Percentiles rank a stretch among this genome's conserved stretches.
Conservation (phyloP, 1,140 invertebrate genomes). For the Solenopsis fugax region DNA sequence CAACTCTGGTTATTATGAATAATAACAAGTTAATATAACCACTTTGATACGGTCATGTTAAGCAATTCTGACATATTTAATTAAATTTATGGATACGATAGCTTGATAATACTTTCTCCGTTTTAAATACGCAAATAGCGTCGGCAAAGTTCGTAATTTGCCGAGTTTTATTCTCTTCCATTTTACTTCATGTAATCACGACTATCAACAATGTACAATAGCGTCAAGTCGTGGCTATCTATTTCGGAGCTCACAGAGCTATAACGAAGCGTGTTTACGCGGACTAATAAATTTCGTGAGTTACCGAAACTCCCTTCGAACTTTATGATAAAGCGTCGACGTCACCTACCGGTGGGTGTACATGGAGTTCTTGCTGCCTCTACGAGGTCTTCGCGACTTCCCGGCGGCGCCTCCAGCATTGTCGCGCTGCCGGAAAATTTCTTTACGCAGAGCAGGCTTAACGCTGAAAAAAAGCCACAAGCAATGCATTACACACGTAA, state of each 20-base stretch:
- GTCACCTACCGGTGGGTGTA: slow-evolving; percentile 79
- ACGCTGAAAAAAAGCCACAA: slow-evolving; percentile 74
- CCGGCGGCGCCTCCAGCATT: slow-evolving; percentile 84
- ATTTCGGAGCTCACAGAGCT: slow-evolving; percentile 23
- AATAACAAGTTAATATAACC: not conserved
- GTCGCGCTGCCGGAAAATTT: slow-evolving; percentile 80
- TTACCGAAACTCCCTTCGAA: slow-evolving; percentile 55
- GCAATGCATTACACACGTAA: not conserved
- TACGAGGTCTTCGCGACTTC: slow-evolving; percentile 83
- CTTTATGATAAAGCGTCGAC: slow-evolving; percentile 44
- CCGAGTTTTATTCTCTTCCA: not conserved
- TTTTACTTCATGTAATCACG: slow-evolving; percentile 18
- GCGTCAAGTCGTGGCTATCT: slow-evolving; percentile 28
- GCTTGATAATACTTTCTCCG: not conserved
- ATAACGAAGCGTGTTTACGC: slow-evolving; percentile 16
- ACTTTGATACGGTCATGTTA: not conserved
- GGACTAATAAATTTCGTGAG: slow-evolving; percentile 37
- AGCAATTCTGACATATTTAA: not conserved
- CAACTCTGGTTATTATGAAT: not conserved
- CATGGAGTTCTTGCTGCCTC: slow-evolving; percentile 83
- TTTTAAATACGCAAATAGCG: not conserved
- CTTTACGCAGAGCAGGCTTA: slow-evolving; percentile 84
- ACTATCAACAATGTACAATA: slow-evolving; percentile 18
- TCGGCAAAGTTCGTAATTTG: slow-evolving; percentile 3
- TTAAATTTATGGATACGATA: not conserved